phyloP scores from a whole-genome alignment of 2,113 vertebrate genomes.

The Callionymus lyra region DNA sequence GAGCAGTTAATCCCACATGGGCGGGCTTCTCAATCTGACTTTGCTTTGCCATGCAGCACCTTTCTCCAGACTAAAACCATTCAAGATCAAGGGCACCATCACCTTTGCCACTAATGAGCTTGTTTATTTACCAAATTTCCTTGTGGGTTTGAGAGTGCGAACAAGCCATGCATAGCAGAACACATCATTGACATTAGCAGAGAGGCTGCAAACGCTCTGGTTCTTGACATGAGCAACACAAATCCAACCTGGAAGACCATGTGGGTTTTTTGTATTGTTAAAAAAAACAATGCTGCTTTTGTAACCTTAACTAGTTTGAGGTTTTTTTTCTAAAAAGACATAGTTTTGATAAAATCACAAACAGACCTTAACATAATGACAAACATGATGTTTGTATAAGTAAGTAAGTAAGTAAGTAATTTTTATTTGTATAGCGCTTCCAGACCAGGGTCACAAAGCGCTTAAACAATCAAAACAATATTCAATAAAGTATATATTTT shows the following conservation, averaged over 20 bases:
- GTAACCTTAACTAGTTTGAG: no score
- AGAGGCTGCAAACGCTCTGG: slow-evolving; percentile 19
- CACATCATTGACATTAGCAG: slow-evolving; percentile 38
- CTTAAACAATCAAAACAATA: no score
- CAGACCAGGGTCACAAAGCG: no score
- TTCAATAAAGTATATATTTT: no score
- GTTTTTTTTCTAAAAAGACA: no score
- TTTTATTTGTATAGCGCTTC: no score
- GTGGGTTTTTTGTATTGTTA: no score
- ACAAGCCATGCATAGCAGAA: slow-evolving; percentile 46
- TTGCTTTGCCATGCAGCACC: slow-evolving; percentile 21
- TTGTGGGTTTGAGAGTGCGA: slow-evolving; percentile 32
- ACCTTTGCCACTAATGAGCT: slow-evolving; percentile 56
- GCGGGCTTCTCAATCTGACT: slow-evolving; percentile 27
- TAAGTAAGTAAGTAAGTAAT: no score
- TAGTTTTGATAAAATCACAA: no score
- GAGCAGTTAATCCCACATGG: slow-evolving; percentile 14
- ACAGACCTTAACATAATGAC: no score
- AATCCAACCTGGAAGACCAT: slow-evolving; percentile 13
- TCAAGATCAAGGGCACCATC: slow-evolving; percentile 51
- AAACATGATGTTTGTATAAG: no score
- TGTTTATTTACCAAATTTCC: slow-evolving; percentile 58
- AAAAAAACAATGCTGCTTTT: no score
- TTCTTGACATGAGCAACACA: slow-evolving; percentile 13
- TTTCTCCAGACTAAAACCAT: slow-evolving; percentile 34